Evolutionary conservation across 2,797 vertebrate genomes (phyloP).

Genomic region (Scyliorhinus canicula): DNA sequence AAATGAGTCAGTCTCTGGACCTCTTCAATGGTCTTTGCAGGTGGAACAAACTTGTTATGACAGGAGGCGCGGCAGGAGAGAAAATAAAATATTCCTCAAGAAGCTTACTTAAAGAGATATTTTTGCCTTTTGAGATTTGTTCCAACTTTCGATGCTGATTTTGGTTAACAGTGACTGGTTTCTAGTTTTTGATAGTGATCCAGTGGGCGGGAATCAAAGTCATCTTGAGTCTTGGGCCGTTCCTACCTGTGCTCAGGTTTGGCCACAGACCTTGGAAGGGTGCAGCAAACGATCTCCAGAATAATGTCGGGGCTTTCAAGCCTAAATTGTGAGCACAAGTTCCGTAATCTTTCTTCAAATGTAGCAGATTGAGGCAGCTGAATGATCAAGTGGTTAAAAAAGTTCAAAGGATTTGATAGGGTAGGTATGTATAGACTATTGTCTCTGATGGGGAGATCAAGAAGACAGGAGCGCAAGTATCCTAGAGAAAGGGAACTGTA

Average conservation of each 20-base stretch:
- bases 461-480: neutral
- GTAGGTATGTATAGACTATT: neutral
- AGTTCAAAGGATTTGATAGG: neutral
- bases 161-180: neutral
- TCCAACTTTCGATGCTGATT: neutral
- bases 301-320: no score
- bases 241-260: neutral
- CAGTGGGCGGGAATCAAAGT: neutral
- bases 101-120: neutral
- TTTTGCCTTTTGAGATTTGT: neutral
- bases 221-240: neutral
- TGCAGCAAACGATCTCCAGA: neutral
- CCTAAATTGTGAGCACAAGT: neutral
- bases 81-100: neutral
- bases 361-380: neutral
- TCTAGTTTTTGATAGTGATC: neutral
- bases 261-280: neutral
- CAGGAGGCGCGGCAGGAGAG: neutral
- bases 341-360: neutral
- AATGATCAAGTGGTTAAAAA: neutral
- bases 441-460: neutral
- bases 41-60: constrained; percentile 7
- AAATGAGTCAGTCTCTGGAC: neutral
- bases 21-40: neutral
- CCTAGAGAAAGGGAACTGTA: no score